These are phyloP conservation scores for Diplosoma virens DNA, from an alignment of 23 tunicate species.

Conservation along the genomic window DNA sequence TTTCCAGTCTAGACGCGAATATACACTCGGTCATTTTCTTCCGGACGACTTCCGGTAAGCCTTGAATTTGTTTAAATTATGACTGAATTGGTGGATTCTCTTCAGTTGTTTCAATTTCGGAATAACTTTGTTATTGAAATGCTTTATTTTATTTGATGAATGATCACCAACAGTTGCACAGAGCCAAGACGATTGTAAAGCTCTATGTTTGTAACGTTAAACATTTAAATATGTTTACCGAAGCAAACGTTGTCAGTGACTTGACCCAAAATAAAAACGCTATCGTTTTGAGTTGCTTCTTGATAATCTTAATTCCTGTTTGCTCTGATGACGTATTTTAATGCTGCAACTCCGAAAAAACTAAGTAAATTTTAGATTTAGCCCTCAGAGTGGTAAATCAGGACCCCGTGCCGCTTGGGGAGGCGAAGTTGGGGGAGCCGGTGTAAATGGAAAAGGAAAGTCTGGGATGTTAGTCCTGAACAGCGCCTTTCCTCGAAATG, in stretches of 20 bases:
- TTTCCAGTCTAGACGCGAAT: slow-evolving; percentile 51
- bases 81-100: background rate
- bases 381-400: slow-evolving; percentile 78
- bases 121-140: background rate
- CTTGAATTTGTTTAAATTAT: background rate
- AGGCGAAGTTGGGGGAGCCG: slow-evolving; percentile 89
- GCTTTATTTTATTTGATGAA: too few species aligned
- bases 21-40: slow-evolving; percentile 56
- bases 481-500: background rate
- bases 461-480: slow-evolving; percentile 60
- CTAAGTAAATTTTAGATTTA: slow-evolving; percentile 47
- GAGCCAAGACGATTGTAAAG: too few species aligned
- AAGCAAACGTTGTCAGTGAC: too few species aligned
- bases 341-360: too few species aligned
- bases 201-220: too few species aligned
- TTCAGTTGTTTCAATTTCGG: background rate
- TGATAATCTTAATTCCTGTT: too few species aligned
- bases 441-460: slow-evolving; percentile 78
- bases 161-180: too few species aligned
- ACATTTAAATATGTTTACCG: too few species aligned
- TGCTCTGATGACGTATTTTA: too few species aligned
- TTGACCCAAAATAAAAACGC: too few species aligned
- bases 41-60: slow-evolving; percentile 89
- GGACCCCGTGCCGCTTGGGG: slow-evolving; percentile 97
- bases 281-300: too few species aligned